phyloP scores from a whole-genome alignment of 2,888 invertebrate species.

The Willowsia nigromaculata region DNA sequence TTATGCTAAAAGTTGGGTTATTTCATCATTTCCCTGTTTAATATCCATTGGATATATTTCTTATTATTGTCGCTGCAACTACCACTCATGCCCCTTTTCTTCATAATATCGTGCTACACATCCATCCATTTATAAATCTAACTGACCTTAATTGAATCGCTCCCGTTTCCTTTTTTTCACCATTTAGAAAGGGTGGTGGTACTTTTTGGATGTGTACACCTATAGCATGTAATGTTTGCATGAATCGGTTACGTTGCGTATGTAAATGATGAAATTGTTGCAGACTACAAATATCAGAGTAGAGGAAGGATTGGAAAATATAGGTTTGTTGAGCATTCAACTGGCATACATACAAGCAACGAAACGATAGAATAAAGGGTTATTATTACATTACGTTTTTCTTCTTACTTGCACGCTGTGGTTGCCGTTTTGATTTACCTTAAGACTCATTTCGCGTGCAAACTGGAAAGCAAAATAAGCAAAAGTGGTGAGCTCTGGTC shows the following conservation, averaged over 20 bases:
- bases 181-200: constrained; percentile 35
- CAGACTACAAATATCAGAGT: not conserved
- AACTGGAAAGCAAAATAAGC: constrained; percentile 31
- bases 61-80: not conserved
- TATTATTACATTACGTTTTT: constrained; percentile 47
- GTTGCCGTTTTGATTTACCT: constrained; percentile 56
- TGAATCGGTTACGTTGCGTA: not conserved
- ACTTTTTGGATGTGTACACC: not conserved
- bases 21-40: not conserved
- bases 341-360: constrained; percentile 1
- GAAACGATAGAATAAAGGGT: not conserved
- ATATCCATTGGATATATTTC: not conserved
- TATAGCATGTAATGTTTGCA: not conserved
- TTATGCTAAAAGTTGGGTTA: not conserved
- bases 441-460: constrained; percentile 58
- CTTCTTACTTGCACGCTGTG: constrained; percentile 2
- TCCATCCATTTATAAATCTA: constrained; percentile 55
- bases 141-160: constrained; percentile 69
- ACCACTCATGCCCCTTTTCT: not conserved
- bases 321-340: not conserved
- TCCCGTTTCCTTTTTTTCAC: constrained; percentile 57
- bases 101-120: constrained; percentile 55
- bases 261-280: constrained; percentile 36
- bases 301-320: not conserved
- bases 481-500: not conserved